phyloP scores from a whole-genome alignment of 2,888 invertebrate species.

The Nymphalis polychloros region DNA sequence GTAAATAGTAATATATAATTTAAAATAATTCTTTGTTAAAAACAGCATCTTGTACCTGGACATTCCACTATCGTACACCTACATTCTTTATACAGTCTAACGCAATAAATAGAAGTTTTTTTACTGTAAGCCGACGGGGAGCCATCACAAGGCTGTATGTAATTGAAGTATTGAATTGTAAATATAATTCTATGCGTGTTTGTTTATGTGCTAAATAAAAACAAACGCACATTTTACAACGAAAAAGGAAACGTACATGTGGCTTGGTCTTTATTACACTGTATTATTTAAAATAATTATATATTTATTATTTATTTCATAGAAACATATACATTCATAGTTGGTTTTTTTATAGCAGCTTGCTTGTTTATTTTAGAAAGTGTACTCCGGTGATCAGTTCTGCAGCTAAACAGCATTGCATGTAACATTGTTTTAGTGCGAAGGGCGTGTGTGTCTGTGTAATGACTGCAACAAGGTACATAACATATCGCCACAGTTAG shows the following conservation, averaged over 20 bases:
- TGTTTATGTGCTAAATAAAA: constrained; percentile 30
- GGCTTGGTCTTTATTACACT: constrained; percentile 27
- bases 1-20: not conserved
- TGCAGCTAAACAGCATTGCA: too few species aligned
- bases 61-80: constrained; percentile 7
- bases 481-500: too few species aligned
- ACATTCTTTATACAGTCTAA: constrained; percentile 40
- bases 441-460: too few species aligned
- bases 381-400: too few species aligned
- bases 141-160: constrained; percentile 49
- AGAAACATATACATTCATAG: too few species aligned
- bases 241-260: constrained; percentile 23
- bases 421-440: too few species aligned
- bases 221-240: constrained; percentile 21
- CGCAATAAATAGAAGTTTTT: constrained; percentile 50
- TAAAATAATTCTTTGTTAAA: constrained; percentile 7
- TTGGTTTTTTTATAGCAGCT: not conserved
- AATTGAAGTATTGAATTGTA: constrained; percentile 61
- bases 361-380: not conserved
- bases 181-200: constrained; percentile 42
- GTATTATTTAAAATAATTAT: constrained; percentile 6
- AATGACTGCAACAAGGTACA: too few species aligned
- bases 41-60: not conserved
- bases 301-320: not conserved
- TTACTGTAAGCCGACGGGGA: constrained; percentile 52